Evolutionary conservation across 30 jellyfish, hydroid and myxozoan genomes (phyloP).

Genomic region (Turritopsis rubra): DNA sequence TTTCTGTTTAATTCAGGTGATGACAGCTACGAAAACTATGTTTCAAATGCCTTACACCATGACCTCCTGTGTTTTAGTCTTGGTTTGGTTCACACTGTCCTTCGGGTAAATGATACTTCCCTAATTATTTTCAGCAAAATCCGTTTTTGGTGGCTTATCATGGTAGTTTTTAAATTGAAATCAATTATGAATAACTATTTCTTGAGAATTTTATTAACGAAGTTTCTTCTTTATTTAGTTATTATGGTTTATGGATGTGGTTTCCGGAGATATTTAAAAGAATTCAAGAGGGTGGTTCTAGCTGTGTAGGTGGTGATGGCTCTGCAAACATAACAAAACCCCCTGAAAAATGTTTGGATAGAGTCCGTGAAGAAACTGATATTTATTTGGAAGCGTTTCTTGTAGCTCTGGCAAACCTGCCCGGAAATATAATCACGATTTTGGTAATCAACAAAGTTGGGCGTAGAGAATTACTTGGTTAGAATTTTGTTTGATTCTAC

Average conservation of each 20-base stretch:
- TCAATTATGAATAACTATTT: not conserved
- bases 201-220: not conserved
- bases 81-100: slow-evolving; percentile 83
- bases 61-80: slow-evolving; percentile 53
- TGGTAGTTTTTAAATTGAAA: too few relatives aligned
- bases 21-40: slow-evolving; percentile 45
- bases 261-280: slow-evolving; percentile 86
- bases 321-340: slow-evolving; percentile 25
- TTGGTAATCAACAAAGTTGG: slow-evolving; percentile 64
- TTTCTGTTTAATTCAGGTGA: slow-evolving; percentile 57
- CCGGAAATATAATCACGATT: slow-evolving; percentile 83
- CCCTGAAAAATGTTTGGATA: slow-evolving; percentile 58
- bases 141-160: too few relatives aligned
- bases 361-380: slow-evolving; percentile 40
- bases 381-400: slow-evolving; percentile 72
- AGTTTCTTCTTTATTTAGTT: slow-evolving; percentile 28
- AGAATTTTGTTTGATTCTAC: not conserved
- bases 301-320: slow-evolving; percentile 69
- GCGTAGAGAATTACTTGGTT: slow-evolving; percentile 70
- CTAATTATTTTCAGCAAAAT: too few relatives aligned
- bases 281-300: slow-evolving; percentile 73
- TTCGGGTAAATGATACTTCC: slow-evolving; percentile 55
- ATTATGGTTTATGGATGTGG: slow-evolving; percentile 99
- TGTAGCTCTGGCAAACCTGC: slow-evolving; percentile 89
- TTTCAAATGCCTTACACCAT: slow-evolving; percentile 46